Evolutionary conservation across 2,113 vertebrate species (phyloP), one percentile per base, ranked within the genome.

Genomic region (Lota lota): DNA sequence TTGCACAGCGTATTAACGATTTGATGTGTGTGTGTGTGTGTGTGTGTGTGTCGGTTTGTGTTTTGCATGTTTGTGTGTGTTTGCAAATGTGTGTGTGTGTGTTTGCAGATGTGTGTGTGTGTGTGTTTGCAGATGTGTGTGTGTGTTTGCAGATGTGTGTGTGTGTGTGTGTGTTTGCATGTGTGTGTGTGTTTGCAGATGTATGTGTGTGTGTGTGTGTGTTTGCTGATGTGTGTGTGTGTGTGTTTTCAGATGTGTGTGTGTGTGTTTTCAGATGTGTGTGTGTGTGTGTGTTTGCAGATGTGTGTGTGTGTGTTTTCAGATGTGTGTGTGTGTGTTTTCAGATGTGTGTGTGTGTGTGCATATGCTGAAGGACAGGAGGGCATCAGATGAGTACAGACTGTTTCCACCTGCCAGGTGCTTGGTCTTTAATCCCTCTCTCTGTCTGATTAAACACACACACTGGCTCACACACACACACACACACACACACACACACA

Each of bases 361-460:
- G 20, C 22, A 3, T 18, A 54, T 22, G n/a, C 36, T 80, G 67
- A 79, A 83, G 82, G 74, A 84, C 79, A 81, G 76, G 75, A 75
- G 81, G 84, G 67, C 84, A 87, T 87, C 81, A 84, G 85, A 88
- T 85, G 87, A 88, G 87, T 79, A 85, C 83, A 85, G 80, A 84
- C 79, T 80, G 82, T 85, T 83, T 89, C 81, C 79, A 87, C 87
- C 87, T 89, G 86, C 78, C 85, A 89, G 88, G 88, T 88, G 89
- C 87, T 74, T 83, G 78, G 78, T 83, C 87, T 86, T 79, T 90
- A 88, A 90, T 89, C 87, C 86, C 74, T 75, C 86, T 89, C 82
- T 86, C 87, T 85, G 82, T 88, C 86, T 87, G 84, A 88, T 89
- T 89, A 88, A 80, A 90, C 85, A 88, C 72, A 87, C 83, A 7